Base-by-base conservation (phyloP, 2,888 invertebrate species). In the Callyntrura guangdongensis region DNA sequence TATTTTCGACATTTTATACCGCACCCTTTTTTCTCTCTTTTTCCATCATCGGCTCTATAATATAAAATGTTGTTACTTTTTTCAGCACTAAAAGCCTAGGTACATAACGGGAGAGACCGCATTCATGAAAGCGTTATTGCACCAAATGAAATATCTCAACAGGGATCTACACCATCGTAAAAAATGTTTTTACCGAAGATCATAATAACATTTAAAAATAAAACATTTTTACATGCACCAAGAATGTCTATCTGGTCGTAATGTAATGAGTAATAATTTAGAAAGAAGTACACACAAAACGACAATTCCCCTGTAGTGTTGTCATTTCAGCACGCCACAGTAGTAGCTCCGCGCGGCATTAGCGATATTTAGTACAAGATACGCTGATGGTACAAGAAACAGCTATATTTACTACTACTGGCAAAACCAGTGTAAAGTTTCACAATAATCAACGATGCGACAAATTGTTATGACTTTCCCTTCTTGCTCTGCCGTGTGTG, bases 361-460 rank as follows among this genome's bases (percentile, higher is more conserved):
- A 61, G 8, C 45, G 53, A 20, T 49, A n/a, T 79, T 45, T 59
- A 77, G 49, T 53, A 69, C 69, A 69, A 5, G 53, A 11, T 14
- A 53, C 11, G 53, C 22, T 22, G n/a, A n/a, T n/a, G n/a, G 64
- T 25, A 64, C 8, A 27, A 20, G 22, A 27, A 81, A 61, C 36
- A 6, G 17, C 61, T 81, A 61, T 61, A 81, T 61, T 81, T 81
- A 81, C 79, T 25, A 22, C 14, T 22, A 77, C 79, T 81, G 59
- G 49, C 45, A 36, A 87, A 87, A 87, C 87, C 81, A 64, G 87
- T 82, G 88, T 88, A 88, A 81, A 88, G 64, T 88, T 88, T 88
- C 88, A 88, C 88, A 81, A 81, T 61, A 81, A 82, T 82, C 88
- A 88, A 59, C 88, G 81, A 88, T 88, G 88, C 88, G 88, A 88